A percentile compares a stretch with the other conserved stretches of the same genome.
These are phyloP conservation scores for Diarsia brunnea DNA, from an alignment of 2,888 invertebrate species.

Conservation along the genomic window DNA sequence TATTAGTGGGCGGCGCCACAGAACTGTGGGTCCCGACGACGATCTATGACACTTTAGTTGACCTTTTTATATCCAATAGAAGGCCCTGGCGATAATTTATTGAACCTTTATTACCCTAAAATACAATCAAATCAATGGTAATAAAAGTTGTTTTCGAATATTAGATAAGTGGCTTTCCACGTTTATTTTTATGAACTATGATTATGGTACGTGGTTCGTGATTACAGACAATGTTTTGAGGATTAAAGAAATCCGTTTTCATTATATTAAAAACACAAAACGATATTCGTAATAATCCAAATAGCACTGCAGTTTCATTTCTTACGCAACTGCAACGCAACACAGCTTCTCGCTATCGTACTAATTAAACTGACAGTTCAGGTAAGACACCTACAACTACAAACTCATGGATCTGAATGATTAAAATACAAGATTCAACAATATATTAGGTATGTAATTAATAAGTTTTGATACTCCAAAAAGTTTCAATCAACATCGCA, in stretches of 20 bases:
- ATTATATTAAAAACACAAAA: background rate
- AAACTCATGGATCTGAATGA: background rate
- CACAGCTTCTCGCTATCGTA: background rate
- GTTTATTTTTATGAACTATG: conserved; percentile 16
- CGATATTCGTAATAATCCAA: background rate
- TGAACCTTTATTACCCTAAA: conserved; percentile 77
- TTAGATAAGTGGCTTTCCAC: conserved; percentile 33
- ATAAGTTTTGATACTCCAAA: background rate
- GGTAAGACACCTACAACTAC: background rate
- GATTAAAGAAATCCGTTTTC: background rate
- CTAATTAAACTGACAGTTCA: background rate
- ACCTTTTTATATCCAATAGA: conserved; percentile 84
- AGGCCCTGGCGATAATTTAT: conserved; percentile 83
- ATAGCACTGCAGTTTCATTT: background rate
- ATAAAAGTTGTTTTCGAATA: conserved; percentile 60
- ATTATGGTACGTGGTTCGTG: background rate
- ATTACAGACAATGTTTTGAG: background rate
- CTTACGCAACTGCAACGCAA: background rate
- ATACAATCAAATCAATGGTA: conserved; percentile 72
- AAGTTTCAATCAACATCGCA: background rate
- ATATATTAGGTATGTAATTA: background rate
- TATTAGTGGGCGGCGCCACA: conserved; percentile 84
- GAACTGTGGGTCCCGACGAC: conserved; percentile 68
- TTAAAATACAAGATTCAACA: background rate
- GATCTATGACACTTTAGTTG: conserved; percentile 86